Evolutionary conservation across 2,888 invertebrate genomes (phyloP), one percentile per base, ranked within the genome.

Genomic region (Agapostemon virescens): DNA sequence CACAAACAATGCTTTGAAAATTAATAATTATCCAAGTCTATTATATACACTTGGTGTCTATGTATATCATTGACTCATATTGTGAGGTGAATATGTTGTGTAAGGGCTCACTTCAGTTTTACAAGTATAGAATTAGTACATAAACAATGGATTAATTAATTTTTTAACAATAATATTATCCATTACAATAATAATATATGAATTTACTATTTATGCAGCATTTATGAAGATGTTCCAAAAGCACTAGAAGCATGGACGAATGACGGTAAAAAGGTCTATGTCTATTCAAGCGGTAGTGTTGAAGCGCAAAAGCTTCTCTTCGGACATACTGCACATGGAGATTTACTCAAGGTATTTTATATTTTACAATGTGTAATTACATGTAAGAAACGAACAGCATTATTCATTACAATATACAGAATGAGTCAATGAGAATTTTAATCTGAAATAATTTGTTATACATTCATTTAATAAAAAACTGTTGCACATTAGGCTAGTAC

Each of bases 201-300:
- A 52, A 38, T 74, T 1, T 67, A 45, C 76, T 73, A 64, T 82
- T 79, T 73, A n/a, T 74, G 33, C 73, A 98, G 98, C 92, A 95
- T 99, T 40, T 99, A 96, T 92, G 95, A 96, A 15, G 99, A 99
- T 93, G 98, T 98, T 0, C 94, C 95, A 0, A 93, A 94, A 23
- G 95, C 96, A 1, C 94, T 99, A 67, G 94, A 96, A 89, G 93
- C 94, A 79, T 97, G 98, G 96, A 94, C 94, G 4, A 93, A 95
- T 5, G 93, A 94, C 20, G 96, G 96, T 38, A 94, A 95, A 49
- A 95, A 95, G 84, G 93, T 98, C 69, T 98, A 96, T 90, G 95
- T 98, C 81, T 99, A 97, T 92, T 98, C 98, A 0, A 98, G 98
- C 38, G 98, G 98, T 67, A 98, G 98, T 74, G 95, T 97, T 0